Evolutionary conservation across 2,888 invertebrate genomes (phyloP).

Genomic region (Orthosia incerta): DNA sequence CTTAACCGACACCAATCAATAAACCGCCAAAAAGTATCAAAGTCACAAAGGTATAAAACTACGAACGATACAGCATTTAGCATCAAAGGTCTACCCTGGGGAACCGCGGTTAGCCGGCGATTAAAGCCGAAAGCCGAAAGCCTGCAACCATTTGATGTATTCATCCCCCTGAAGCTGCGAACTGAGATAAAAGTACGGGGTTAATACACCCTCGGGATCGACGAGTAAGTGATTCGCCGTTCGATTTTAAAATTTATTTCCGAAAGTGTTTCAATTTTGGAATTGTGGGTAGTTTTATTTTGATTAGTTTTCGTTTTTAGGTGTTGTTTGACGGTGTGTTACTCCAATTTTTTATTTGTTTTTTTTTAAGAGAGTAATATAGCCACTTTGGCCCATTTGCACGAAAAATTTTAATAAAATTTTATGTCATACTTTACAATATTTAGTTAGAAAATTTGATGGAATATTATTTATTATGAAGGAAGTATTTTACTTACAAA

Average conservation of each 20-base stretch:
- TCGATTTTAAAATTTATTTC: slow-evolving; percentile 70
- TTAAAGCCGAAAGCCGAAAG: slow-evolving; percentile 77
- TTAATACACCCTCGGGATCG: slow-evolving; percentile 74
- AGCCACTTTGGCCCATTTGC: no score
- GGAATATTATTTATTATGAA: no score
- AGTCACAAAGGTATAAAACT: slow-evolving; percentile 62
- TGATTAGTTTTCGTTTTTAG: slow-evolving; percentile 12
- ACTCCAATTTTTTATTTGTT: neutral
- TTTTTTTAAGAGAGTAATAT: neutral
- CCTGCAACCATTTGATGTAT: slow-evolving; percentile 82
- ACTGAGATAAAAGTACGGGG: slow-evolving; percentile 75
- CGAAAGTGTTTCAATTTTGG: slow-evolving; percentile 51
- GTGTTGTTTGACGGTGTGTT: neutral
- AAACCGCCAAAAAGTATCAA: slow-evolving; percentile 24
- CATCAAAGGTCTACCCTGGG: slow-evolving; percentile 75
- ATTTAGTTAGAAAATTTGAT: no score
- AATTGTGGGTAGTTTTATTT: slow-evolving; percentile 46
- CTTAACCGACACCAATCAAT: slow-evolving; percentile 18
- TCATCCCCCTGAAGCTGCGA: slow-evolving; percentile 76
- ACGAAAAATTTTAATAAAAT: no score
- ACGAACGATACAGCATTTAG: slow-evolving; percentile 67
- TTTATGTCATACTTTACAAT: no score
- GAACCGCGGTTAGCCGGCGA: slow-evolving; percentile 80
- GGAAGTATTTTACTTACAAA: no score
- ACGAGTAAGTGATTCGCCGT: slow-evolving; percentile 73